Evolutionary conservation across 2,888 invertebrate genomes (phyloP).

Genomic region (Luperina testacea): DNA sequence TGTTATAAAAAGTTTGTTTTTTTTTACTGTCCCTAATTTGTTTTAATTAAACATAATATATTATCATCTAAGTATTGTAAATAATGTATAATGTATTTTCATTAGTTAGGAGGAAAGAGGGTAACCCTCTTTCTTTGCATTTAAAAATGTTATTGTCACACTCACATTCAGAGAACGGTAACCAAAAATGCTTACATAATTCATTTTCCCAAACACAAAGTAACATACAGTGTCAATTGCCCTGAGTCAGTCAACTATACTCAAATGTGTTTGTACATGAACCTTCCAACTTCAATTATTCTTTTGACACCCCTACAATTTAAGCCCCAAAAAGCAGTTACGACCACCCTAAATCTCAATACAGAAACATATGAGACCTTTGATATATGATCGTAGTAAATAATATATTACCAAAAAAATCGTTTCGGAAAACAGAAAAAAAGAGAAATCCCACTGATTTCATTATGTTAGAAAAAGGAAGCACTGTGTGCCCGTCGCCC

Average conservation of each 20-base stretch:
- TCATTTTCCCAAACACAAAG: neutral
- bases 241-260: neutral
- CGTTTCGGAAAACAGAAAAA: conserved; percentile 52
- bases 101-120: too few species aligned
- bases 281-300: conserved; percentile 41
- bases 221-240: conserved; percentile 7
- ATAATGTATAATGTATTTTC: too few species aligned
- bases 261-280: conserved; percentile 25
- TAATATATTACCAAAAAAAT: conserved; percentile 62
- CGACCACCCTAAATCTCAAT: conserved; percentile 50
- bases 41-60: too few species aligned
- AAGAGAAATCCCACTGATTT: conserved; percentile 60
- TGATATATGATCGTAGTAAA: conserved; percentile 66
- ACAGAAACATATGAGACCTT: conserved; percentile 54
- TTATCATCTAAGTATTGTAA: too few species aligned
- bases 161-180: neutral
- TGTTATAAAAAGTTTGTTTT: too few species aligned
- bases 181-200: neutral
- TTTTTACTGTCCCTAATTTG: too few species aligned
- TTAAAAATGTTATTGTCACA: neutral
- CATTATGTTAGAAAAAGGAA: conserved; percentile 61
- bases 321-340: conserved; percentile 57
- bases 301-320: conserved; percentile 41
- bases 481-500: conserved; percentile 32
- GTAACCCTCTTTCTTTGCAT: too few species aligned